Evolutionary conservation across 2,888 invertebrate genomes (phyloP).

Genomic region (Eupithecia tripunctaria): DNA sequence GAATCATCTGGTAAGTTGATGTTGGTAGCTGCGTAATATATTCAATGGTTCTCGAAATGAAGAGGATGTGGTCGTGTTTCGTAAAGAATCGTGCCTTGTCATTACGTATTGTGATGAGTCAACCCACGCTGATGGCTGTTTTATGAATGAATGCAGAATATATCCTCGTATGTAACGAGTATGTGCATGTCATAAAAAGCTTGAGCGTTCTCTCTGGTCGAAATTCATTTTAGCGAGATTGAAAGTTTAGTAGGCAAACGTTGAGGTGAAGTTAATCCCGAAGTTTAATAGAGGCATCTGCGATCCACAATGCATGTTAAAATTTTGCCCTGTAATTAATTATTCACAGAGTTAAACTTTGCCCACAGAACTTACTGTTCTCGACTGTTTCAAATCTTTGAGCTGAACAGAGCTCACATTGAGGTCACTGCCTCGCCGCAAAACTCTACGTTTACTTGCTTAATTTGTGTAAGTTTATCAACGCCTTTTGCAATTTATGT

Average conservation of each 20-base stretch:
- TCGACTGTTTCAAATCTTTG: constrained; percentile 49
- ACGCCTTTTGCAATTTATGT: constrained; percentile 33
- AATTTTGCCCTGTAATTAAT: constrained; percentile 63
- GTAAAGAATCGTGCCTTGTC: constrained; percentile 54
- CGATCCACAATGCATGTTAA: constrained; percentile 50
- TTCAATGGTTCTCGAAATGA: constrained; percentile 51
- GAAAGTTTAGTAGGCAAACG: constrained; percentile 16
- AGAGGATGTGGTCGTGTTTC: constrained; percentile 51
- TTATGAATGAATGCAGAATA: constrained; percentile 52
- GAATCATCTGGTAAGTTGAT: constrained; percentile 50
- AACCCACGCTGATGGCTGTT: constrained; percentile 55
- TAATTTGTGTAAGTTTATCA: constrained; percentile 32
- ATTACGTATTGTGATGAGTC: constrained; percentile 55
- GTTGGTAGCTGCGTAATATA: constrained; percentile 52
- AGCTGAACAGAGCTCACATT: constrained; percentile 44
- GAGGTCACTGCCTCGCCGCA: constrained; percentile 48
- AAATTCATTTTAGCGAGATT: background rate
- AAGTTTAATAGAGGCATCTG: constrained; percentile 43
- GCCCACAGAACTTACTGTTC: constrained; percentile 55
- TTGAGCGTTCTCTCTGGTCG: background rate
- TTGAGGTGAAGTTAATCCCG: constrained; percentile 26
- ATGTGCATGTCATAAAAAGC: constrained; percentile 30
- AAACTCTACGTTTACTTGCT: constrained; percentile 40
- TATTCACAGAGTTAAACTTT: constrained; percentile 64
- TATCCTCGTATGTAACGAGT: constrained; percentile 43